A percentile compares a stretch with the other conserved stretches of the same genome.
phyloP scores from a whole-genome alignment of 2,888 invertebrate species.

The Brachypalpus laphriformis region DNA sequence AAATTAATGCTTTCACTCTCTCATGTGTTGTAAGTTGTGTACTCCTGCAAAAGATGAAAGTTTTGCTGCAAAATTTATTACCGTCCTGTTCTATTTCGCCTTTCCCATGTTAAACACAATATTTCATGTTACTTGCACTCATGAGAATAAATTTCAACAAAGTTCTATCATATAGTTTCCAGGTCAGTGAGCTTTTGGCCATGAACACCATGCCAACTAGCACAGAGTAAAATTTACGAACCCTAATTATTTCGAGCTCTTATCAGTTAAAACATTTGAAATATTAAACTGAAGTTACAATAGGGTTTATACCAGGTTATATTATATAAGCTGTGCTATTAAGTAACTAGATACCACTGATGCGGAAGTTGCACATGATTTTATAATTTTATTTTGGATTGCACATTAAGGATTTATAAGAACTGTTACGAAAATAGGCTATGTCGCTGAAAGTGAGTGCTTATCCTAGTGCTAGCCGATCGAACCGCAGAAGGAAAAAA shows the following conservation, averaged over 20 bases:
- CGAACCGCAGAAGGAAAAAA: no score
- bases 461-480: no score
- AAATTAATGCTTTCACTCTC: not conserved
- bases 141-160: conserved; percentile 57
- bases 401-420: no score
- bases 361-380: no score
- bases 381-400: no score
- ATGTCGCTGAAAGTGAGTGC: no score
- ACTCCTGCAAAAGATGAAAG: not conserved
- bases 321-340: no score
- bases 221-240: conserved; percentile 63
- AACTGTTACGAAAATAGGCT: no score
- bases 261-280: conserved; percentile 65
- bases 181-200: conserved; percentile 70
- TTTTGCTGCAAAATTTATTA: conserved; percentile 56
- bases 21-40: not conserved
- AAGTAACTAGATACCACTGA: no score
- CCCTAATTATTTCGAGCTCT: conserved; percentile 65
- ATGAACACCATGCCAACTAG: conserved; percentile 59
- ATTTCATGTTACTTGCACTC: conserved; percentile 52
- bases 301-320: no score
- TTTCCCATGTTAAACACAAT: conserved; percentile 32
- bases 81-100: conserved; percentile 25
- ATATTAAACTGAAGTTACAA: conserved; percentile 47
- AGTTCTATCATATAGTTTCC: conserved; percentile 71